phyloP scores from a whole-genome alignment of 2,888 invertebrate species.

The Hypena proboscidalis region DNA sequence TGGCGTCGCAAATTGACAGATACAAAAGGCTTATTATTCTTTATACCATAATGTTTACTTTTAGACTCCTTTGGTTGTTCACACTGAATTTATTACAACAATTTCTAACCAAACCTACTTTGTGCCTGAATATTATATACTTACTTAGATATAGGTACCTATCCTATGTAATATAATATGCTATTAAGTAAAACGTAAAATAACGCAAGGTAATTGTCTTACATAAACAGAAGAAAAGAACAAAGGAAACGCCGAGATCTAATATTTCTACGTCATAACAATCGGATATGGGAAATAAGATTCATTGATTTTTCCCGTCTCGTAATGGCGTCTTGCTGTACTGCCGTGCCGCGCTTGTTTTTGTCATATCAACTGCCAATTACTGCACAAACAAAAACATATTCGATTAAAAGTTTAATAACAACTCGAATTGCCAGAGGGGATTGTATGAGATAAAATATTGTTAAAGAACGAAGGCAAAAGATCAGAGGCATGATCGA shows the following conservation, averaged over 20 bases:
- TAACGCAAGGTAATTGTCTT: background rate
- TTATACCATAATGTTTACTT: no score
- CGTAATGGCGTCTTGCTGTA: constrained; percentile 1
- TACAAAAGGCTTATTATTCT: no score
- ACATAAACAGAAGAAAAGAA: background rate
- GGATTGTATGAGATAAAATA: constrained; percentile 41
- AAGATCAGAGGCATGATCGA: constrained; percentile 56
- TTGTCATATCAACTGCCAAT: constrained; percentile 5
- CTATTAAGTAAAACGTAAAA: no score
- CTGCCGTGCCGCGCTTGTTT: constrained; percentile 2
- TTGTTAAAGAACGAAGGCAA: constrained; percentile 48
- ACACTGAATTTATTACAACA: no score
- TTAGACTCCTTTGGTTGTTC: no score
- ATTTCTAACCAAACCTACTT: no score
- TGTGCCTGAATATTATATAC: no score
- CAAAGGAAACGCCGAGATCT: constrained; percentile 17
- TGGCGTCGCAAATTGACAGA: no score
- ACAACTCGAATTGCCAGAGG: constrained; percentile 28
- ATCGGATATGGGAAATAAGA: constrained; percentile 41
- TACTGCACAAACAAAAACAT: constrained; percentile 29
- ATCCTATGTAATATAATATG: no score
- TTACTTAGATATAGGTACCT: no score
- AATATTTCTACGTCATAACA: constrained; percentile 44
- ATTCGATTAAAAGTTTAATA: constrained; percentile 32
- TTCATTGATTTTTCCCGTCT: constrained; percentile 38